Base-by-base conservation (phyloP, 2,797 vertebrate genomes). In the Dryobates pubescens region DNA sequence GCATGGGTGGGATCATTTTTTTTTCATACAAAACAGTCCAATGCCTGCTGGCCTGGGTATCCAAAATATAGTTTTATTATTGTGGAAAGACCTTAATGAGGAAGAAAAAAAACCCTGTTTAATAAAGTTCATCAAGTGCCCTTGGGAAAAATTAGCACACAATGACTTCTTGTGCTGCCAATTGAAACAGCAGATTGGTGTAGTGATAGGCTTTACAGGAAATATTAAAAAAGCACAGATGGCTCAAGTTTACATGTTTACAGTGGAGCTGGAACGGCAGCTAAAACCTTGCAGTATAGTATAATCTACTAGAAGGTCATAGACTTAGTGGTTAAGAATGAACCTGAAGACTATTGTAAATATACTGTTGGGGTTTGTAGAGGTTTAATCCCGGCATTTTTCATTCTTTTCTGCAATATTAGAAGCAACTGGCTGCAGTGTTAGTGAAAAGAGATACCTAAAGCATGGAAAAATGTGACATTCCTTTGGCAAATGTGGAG, bases 181-280 rank as follows among this genome's bases (percentile, higher is more conserved):
- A 95, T 96, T 93, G 95, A 96, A 97, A 92, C 13, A 65, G 92
- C 89, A 90, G 86, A 96, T 79, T 69, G 93, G 84, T 89, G 82
- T 57, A 86, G 94, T 78, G 94, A 96, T 93, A 94, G 93, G 70
- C 89, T 96, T 96, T 95, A 91, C 84, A 97, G 97, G 96, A 97
- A 97, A 96, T 95, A 96, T 95, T 97, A 96, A 97, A 97, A 95
- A 95, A 92, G 88, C 94, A 97, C 96, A 97, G 97, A 97, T 97
- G 97, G 96, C 96, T 97, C 94, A 96, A 91, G 89, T 96, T 96
- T 96, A 92, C 89, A 53, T 96, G 94, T 97, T 97, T 97, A 82
- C 86, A 94, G 96, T 96, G 92, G 88, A 94, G 80, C 75, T 96
- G 91, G 94, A 97, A 93, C 94, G 81, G 96, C 95, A 91, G 90